Base-by-base conservation (phyloP, 1,140 invertebrate genomes). In the Chironomus striatipennis region DNA sequence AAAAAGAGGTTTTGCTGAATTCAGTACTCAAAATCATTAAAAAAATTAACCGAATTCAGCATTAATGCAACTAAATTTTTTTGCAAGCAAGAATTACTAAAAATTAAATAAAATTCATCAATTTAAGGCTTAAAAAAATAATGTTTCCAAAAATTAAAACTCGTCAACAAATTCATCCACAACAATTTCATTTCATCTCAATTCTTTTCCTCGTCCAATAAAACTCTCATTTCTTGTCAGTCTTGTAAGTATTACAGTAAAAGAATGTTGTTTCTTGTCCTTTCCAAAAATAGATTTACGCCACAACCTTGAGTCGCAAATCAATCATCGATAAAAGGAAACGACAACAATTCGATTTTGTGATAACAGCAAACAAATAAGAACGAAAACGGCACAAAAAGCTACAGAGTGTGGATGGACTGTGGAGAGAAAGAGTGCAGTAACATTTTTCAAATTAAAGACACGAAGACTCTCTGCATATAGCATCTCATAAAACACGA, bases 361-460 rank as follows among this genome's bases (percentile, higher is more conserved):
- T 70, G 65, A 70, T 70, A 70, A 70, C 65, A 70, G 18, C 65
- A 70, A 70, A 70, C 65, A 70, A 70, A 70, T 20, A 70, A 70
- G 65, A 18, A 70, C 20, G 0, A 17, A 18, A 70, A 18, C 65
- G 65, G 47, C 65, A 70, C 7, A 20, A 10, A 57, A 9, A 20
- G n/a, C n/a, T 15, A 70, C 65, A 70, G 65, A n/a, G n/a, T n/a
- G n/a, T n/a, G n/a, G n/a, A n/a, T 20, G 65, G 65, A 34, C 24
- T 34, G 24, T 34, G 24, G 24, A 34, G 24, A 34, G 24, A 34
- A 34, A 34, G 24, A 34, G 24, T 34, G 24, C 24, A 34, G 24
- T 34, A 34, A 34, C 18, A 70, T 9, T 18, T 70, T 70, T 70
- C 20, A 70, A 70, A 70, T 70, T 70, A 70, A 70, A 34, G 24